A percentile compares a stretch with the other conserved stretches of the same genome.
Conservation (phyloP, 2,113 vertebrate genomes). For the Xyliphius kryptos region DNA sequence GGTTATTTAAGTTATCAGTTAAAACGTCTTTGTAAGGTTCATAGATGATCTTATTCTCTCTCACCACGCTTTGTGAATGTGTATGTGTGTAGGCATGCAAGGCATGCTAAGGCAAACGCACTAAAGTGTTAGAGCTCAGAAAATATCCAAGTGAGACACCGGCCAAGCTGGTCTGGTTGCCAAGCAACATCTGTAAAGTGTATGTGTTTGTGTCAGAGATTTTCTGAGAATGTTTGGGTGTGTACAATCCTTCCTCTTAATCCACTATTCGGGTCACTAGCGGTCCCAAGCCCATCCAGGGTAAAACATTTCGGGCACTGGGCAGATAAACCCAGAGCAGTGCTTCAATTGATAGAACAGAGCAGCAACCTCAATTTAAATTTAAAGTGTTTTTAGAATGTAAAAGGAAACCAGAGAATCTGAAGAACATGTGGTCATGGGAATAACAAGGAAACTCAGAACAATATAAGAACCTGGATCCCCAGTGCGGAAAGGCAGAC, state of each 20-base stretch:
- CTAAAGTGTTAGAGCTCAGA: neutral
- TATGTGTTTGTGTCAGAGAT: constrained; percentile 16
- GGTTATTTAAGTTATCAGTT: constrained; percentile 6
- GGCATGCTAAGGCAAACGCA: neutral
- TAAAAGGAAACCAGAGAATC: too few relatives aligned
- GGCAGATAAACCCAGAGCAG: too few relatives aligned
- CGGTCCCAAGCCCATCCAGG: too few relatives aligned
- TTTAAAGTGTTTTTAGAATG: too few relatives aligned
- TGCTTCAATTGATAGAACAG: too few relatives aligned
- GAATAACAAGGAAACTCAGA: too few relatives aligned
- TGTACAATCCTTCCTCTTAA: neutral
- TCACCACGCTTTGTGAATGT: neutral
- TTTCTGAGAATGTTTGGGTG: constrained; percentile 5
- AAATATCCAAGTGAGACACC: constrained; percentile 32
- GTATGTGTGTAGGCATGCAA: constrained; percentile 1
- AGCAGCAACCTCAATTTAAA: too few relatives aligned
- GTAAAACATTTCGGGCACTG: too few relatives aligned
- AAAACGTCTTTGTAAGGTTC: neutral
- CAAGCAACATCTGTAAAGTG: constrained; percentile 30
- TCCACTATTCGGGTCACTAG: too few relatives aligned
- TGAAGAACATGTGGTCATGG: too few relatives aligned
- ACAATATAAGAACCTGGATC: too few relatives aligned
- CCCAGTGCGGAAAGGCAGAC: too few relatives aligned
- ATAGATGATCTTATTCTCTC: neutral
- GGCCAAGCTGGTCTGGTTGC: constrained; percentile 42